phyloP scores from a whole-genome alignment of 2,888 invertebrate genomes.

The Perithous albicinctus region DNA sequence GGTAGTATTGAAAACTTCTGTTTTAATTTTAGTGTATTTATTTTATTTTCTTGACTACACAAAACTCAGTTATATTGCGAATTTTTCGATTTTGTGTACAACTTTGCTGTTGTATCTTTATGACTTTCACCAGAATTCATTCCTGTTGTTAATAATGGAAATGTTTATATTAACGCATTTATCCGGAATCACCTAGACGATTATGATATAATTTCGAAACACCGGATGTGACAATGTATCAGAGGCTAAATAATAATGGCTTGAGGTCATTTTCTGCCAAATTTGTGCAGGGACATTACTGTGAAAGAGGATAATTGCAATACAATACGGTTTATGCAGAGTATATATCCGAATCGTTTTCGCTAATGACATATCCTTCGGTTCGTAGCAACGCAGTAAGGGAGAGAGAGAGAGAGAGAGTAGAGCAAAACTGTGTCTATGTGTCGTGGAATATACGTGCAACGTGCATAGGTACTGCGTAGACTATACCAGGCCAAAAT shows the following conservation, averaged over 20 bases:
- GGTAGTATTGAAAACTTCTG: no score
- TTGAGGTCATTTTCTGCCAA: background rate
- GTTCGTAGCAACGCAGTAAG: constrained; percentile 28
- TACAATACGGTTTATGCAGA: constrained; percentile 46
- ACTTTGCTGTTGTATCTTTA: background rate
- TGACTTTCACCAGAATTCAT: background rate
- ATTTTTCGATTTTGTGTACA: no score
- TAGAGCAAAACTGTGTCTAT: background rate
- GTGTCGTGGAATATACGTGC: background rate
- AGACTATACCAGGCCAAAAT: constrained; percentile 45
- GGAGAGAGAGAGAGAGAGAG: background rate
- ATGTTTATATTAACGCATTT: background rate
- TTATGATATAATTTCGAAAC: constrained; percentile 13
- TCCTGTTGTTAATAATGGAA: background rate
- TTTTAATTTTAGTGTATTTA: no score
- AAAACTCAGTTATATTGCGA: no score
- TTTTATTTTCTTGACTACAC: no score
- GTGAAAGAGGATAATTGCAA: constrained; percentile 56
- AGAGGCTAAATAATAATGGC: constrained; percentile 22
- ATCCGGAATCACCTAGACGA: constrained; percentile 1
- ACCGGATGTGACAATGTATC: constrained; percentile 10
- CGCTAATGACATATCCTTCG: constrained; percentile 62
- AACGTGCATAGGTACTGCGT: constrained; percentile 11
- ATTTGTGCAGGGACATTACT: constrained; percentile 12
- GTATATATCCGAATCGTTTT: constrained; percentile 53